phyloP scores from a whole-genome alignment of 2,113 vertebrate genomes.

The Xiphias gladius region DNA sequence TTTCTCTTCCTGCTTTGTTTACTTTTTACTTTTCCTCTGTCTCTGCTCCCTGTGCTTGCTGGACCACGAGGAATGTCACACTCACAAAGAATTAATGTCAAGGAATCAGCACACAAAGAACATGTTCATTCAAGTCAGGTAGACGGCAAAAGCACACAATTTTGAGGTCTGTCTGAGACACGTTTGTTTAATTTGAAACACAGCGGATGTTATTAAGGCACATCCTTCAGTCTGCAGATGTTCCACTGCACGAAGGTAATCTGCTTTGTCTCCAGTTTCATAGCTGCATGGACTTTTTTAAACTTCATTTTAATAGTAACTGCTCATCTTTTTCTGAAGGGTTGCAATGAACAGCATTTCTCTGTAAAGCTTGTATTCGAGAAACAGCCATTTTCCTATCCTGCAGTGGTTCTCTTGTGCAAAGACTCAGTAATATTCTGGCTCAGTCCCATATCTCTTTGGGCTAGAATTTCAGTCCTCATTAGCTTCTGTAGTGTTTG shows the following conservation, averaged over 20 bases:
- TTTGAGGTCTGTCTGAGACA: slow-evolving; percentile 37
- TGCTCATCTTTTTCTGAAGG: not conserved
- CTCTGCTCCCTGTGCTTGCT: slow-evolving; percentile 48
- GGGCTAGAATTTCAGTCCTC: slow-evolving; percentile 35
- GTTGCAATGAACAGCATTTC: not conserved
- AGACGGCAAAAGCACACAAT: slow-evolving; percentile 32
- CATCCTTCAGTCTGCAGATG: slow-evolving; percentile 34
- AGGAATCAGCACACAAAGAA: slow-evolving; percentile 56
- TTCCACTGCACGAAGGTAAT: slow-evolving; percentile 4
- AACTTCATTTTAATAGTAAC: not conserved
- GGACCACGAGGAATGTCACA: slow-evolving; percentile 74
- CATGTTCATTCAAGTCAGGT: slow-evolving; percentile 70
- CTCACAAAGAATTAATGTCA: slow-evolving; percentile 75
- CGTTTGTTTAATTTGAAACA: slow-evolving; percentile 57
- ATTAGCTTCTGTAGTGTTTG: slow-evolving; percentile 46
- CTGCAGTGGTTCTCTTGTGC: not conserved
- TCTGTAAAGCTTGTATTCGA: not conserved
- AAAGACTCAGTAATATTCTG: slow-evolving; percentile 13
- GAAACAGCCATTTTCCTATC: not conserved
- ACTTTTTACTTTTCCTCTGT: slow-evolving; percentile 47
- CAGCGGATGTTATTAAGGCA: slow-evolving; percentile 39
- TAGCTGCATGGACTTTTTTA: not conserved
- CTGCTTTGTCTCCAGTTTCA: slow-evolving; percentile 2
- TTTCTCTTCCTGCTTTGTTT: slow-evolving; percentile 40
- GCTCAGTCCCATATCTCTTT: not conserved